phyloP scores from a whole-genome alignment of 2,113 vertebrate genomes.

The Romanogobio albipinnatus region DNA sequence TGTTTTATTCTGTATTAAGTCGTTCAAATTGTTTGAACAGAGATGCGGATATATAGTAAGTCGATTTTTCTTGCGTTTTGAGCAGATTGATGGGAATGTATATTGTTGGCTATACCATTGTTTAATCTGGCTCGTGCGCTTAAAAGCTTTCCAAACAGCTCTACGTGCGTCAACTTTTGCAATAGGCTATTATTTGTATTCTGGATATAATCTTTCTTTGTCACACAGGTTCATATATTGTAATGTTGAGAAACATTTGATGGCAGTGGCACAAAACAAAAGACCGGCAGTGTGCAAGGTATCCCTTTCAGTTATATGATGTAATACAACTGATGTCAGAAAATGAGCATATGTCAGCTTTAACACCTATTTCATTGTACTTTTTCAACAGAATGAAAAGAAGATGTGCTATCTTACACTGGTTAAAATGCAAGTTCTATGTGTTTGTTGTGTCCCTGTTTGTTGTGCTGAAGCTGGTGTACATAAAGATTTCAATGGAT shows the following conservation, averaged over 20 bases:
- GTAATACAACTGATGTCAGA: background rate
- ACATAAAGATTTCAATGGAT: slow-evolving; percentile 60
- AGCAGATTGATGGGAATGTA: background rate
- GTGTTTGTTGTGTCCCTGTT: slow-evolving; percentile 59
- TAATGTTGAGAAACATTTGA: slow-evolving; percentile 49
- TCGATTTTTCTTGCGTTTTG: background rate
- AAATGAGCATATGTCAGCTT: background rate
- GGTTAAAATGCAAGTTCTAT: slow-evolving; percentile 72
- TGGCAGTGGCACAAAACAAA: slow-evolving; percentile 51
- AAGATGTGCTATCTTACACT: slow-evolving; percentile 63
- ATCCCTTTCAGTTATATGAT: background rate
- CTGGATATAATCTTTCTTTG: background rate
- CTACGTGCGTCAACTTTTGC: background rate
- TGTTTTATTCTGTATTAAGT: background rate
- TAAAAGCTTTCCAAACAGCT: background rate
- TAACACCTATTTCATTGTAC: slow-evolving; percentile 13
- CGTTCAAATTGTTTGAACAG: background rate
- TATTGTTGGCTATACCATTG: background rate
- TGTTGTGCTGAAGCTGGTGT: slow-evolving; percentile 63
- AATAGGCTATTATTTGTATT: background rate
- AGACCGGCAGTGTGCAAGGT: slow-evolving; percentile 63
- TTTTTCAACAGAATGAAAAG: slow-evolving; percentile 82
- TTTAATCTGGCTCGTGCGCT: background rate
- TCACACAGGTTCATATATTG: slow-evolving; percentile 15
- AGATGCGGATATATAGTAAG: background rate